Evolutionary conservation across 2,113 vertebrate species (phyloP).

Genomic region (Hyaena hyaena): DNA sequence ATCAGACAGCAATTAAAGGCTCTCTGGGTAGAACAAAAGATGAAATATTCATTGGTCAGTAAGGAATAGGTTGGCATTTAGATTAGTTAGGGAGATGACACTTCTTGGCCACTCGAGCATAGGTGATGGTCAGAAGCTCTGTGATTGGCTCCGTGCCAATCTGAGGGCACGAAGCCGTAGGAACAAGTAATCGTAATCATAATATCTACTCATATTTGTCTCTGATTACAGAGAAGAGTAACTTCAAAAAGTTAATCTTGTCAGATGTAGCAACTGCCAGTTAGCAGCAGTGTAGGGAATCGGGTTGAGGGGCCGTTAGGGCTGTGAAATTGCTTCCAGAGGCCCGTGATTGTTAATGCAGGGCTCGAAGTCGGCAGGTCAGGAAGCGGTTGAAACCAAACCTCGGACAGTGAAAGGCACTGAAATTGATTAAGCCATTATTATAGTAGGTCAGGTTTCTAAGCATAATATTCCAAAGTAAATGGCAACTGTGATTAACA

Average conservation of each 20-base stretch:
- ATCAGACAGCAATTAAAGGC: constrained; percentile 80
- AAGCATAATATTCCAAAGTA: neutral
- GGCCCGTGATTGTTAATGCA: neutral
- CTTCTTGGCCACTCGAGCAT: neutral
- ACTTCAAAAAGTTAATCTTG: neutral
- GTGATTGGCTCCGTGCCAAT: neutral
- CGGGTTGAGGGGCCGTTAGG: neutral
- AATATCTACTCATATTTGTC: neutral
- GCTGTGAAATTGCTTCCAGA: neutral
- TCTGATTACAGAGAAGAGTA: neutral
- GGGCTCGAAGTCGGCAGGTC: neutral
- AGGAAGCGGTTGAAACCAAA: neutral
- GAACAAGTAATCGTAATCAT: fast-evolving
- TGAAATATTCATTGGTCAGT: constrained; percentile 19
- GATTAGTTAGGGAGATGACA: neutral
- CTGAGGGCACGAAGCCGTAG: neutral
- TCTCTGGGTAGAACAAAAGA: constrained; percentile 46
- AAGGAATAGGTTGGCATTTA: constrained; percentile 43
- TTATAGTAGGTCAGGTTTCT: neutral
- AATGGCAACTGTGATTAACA: neutral
- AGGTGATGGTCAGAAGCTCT: fast-evolving
- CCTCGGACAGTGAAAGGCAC: too few relatives aligned
- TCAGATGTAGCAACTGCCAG: neutral
- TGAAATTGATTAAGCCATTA: neutral
- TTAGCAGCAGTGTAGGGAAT: neutral